A percentile compares a stretch with the other conserved stretches of the same genome.
Evolutionary conservation across 2,113 vertebrate species (phyloP).

Genomic region (Dromaius novaehollandiae): DNA sequence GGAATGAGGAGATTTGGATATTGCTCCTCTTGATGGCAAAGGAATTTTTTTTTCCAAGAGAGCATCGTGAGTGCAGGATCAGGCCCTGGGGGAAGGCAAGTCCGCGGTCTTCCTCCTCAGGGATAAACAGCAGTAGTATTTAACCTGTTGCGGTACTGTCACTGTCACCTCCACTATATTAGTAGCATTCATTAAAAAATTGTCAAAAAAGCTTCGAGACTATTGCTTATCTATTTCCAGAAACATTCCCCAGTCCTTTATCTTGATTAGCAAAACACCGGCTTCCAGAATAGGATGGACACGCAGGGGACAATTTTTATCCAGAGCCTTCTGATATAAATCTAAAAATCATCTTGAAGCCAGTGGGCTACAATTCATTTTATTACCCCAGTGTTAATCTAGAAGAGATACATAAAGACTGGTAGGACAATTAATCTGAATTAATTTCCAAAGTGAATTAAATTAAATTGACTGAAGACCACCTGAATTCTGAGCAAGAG

Average conservation of each 20-base stretch:
- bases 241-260: not conserved
- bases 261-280: not conserved
- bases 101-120: not conserved
- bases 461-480: conserved; percentile 70
- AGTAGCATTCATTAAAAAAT: not conserved
- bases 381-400: conserved; percentile 46
- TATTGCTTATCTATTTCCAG: not conserved
- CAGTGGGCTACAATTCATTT: conserved; percentile 46
- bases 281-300: not conserved
- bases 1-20: conserved; percentile 41
- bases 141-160: conserved; percentile 16
- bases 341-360: conserved; percentile 40
- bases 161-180: not conserved
- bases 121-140: not conserved
- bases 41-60: not conserved
- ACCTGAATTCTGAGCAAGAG: conserved; percentile 70
- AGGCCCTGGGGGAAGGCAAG: not conserved
- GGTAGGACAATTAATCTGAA: conserved; percentile 66
- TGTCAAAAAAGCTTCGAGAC: not conserved
- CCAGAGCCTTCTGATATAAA: not conserved
- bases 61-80: not conserved
- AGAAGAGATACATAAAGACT: conserved; percentile 51
- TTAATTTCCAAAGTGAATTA: conserved; percentile 64
- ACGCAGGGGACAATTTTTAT: not conserved
- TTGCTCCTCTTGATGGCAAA: not conserved